Percentiles rank a stretch among this genome's conserved stretches.
These are phyloP conservation scores for Crocodylus rhombifer DNA, from an alignment of 2,797 vertebrate genomes.

Conservation along the genomic window DNA sequence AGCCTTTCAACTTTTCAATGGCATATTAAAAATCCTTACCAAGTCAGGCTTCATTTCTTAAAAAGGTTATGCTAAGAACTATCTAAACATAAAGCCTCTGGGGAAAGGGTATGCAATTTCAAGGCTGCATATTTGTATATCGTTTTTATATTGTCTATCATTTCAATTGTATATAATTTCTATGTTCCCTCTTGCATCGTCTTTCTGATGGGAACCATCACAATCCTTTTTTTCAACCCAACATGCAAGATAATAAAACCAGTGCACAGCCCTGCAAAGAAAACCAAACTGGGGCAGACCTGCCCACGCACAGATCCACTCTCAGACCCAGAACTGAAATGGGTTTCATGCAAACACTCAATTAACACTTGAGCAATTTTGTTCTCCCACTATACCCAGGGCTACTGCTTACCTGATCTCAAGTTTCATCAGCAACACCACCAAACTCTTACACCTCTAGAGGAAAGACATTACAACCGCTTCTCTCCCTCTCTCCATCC, in stretches of 20 bases:
- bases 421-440: not conserved
- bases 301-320: not conserved
- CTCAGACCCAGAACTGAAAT: rapidly evolving
- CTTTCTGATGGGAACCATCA: too few relatives aligned
- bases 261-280: not conserved
- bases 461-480: not conserved
- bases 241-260: not conserved
- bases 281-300: not conserved
- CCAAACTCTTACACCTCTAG: not conserved
- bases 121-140: too few relatives aligned
- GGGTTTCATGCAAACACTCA: not conserved
- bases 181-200: too few relatives aligned
- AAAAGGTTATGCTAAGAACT: rapidly evolving
- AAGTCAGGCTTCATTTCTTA: not conserved
- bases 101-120: too few relatives aligned
- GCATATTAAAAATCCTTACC: rapidly evolving
- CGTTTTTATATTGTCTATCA: too few relatives aligned
- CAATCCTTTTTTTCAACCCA: too few relatives aligned
- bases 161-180: too few relatives aligned
- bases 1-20: not conserved
- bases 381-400: not conserved
- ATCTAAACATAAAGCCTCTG: not conserved
- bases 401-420: not conserved
- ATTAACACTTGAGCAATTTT: not conserved
- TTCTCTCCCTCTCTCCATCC: not conserved